Evolutionary conservation across 2,113 vertebrate genomes (phyloP).

Genomic region (Artemisiospiza belli): DNA sequence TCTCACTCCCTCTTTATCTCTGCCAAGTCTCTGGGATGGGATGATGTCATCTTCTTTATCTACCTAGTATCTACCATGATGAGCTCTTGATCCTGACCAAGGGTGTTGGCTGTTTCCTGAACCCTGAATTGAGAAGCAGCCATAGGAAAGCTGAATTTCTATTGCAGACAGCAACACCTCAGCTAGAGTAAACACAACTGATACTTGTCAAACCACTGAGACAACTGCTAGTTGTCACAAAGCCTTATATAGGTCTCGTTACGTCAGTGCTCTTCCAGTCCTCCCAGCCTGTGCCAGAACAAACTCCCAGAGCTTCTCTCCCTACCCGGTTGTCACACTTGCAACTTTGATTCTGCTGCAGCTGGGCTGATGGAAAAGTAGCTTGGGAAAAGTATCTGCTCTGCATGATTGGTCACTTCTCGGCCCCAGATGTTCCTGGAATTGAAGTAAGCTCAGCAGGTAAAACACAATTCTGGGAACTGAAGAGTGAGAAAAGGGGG

Average conservation of each 20-base stretch:
- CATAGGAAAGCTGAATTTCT: slow-evolving; percentile 14
- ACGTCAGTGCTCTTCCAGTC: not conserved
- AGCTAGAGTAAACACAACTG: slow-evolving; percentile 29
- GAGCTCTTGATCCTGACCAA: slow-evolving; percentile 29
- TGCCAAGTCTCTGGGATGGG: slow-evolving; percentile 1
- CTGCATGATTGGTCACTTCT: fast-evolving
- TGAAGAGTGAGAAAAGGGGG: not conserved
- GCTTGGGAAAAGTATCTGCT: not conserved
- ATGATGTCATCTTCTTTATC: slow-evolving; percentile 39
- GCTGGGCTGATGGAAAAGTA: not conserved
- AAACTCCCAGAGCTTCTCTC: not conserved
- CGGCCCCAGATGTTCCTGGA: not conserved
- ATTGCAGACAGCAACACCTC: not conserved
- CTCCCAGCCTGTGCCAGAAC: not conserved
- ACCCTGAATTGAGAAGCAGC: slow-evolving; percentile 4
- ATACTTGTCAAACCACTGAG: slow-evolving; percentile 31
- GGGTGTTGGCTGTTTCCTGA: slow-evolving; percentile 36
- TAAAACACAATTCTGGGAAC: not conserved
- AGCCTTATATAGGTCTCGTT: not conserved
- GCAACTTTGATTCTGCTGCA: not conserved
- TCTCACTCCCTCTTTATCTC: slow-evolving; percentile 29
- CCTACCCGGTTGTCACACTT: not conserved
- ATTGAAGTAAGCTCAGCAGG: not conserved
- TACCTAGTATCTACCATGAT: not conserved
- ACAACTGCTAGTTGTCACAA: slow-evolving; percentile 11